A percentile compares a stretch with the other conserved stretches of the same genome.
These are phyloP conservation scores for Sebastes oblongus DNA, from an alignment of 2,797 vertebrate species.

Conservation along the genomic window DNA sequence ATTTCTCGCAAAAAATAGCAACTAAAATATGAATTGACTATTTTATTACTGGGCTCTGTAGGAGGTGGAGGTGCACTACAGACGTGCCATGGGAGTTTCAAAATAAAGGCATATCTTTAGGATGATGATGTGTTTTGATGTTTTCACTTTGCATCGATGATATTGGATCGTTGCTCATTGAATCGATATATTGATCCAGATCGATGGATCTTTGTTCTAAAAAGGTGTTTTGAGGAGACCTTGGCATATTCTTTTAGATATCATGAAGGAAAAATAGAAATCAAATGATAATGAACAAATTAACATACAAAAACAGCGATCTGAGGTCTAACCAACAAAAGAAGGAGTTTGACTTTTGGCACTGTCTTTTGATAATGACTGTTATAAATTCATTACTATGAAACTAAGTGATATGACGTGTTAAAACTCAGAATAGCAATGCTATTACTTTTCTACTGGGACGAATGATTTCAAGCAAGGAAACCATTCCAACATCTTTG, in stretches of 20 bases:
- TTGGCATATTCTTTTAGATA: neutral
- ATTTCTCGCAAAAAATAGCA: too few species aligned
- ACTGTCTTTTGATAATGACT: conserved; percentile 5
- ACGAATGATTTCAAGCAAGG: conserved; percentile 14
- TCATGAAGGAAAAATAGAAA: neutral
- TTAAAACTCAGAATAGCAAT: conserved; percentile 31
- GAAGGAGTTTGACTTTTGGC: neutral
- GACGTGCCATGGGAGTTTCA: neutral
- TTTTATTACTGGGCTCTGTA: neutral
- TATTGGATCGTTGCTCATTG: too few species aligned
- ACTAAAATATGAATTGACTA: neutral
- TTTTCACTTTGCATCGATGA: too few species aligned
- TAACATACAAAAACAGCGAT: neutral
- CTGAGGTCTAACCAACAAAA: conserved; percentile 16
- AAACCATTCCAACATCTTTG: conserved; percentile 8
- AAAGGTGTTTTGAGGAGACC: conserved; percentile 1
- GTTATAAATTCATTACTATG: conserved; percentile 22
- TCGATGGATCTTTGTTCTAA: neutral
- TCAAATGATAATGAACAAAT: conserved; percentile 4
- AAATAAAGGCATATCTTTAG: too few species aligned
- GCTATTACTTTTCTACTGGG: neutral
- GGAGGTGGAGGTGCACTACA: neutral
- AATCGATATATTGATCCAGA: too few species aligned
- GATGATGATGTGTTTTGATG: too few species aligned
- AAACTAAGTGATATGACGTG: neutral